These are phyloP conservation scores for Gambusia yucatana DNA, from an alignment of 2,797 vertebrate species.

Conservation along the genomic window DNA sequence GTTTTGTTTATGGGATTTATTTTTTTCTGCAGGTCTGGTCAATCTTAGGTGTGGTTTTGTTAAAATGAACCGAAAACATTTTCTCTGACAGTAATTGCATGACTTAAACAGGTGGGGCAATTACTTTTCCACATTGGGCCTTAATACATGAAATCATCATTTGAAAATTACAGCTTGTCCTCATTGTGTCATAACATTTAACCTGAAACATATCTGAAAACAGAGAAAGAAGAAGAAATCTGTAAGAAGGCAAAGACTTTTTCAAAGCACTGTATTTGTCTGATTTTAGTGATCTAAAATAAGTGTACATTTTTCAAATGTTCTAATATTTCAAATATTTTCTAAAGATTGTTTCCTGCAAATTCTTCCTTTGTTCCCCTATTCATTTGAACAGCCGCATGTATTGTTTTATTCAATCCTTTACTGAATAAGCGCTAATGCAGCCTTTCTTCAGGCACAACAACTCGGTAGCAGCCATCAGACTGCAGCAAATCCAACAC, in stretches of 20 bases:
- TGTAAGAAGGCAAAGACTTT: not conserved
- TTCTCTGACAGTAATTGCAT: not conserved
- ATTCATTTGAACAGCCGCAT: not conserved
- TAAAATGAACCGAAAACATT: not conserved
- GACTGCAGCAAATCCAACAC: constrained; percentile 8
- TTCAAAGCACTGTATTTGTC: not conserved
- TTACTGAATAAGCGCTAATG: constrained; percentile 1
- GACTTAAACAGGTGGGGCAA: not conserved
- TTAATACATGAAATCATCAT: not conserved
- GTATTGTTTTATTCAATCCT: constrained; percentile 11
- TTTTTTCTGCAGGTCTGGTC: not conserved
- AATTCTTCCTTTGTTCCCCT: not conserved
- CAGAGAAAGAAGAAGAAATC: not conserved
- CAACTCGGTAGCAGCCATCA: constrained; percentile 3
- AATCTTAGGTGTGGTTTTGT: not conserved
- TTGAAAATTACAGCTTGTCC: not conserved
- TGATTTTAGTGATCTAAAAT: not conserved
- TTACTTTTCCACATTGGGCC: not conserved
- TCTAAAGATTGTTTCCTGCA: not conserved
- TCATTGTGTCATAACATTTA: not conserved
- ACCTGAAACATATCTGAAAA: not conserved
- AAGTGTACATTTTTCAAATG: not conserved
- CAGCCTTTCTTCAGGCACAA: constrained; percentile 24
- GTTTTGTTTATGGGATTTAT: not conserved
- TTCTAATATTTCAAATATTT: not conserved